Base-by-base conservation (phyloP, 1,140 invertebrate genomes). In the Lineus longissimus region DNA sequence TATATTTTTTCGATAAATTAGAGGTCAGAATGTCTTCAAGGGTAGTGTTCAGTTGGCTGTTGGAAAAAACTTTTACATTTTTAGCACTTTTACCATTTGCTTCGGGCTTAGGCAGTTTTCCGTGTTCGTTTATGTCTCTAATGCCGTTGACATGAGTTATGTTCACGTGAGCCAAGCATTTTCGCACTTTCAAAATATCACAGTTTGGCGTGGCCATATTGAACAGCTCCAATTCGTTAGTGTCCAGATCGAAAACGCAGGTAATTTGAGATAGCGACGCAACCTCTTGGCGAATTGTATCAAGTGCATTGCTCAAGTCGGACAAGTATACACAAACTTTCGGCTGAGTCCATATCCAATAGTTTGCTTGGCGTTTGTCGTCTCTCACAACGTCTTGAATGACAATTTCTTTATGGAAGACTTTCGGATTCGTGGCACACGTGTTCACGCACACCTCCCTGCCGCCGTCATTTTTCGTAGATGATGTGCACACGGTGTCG, bases 111-210 rank as follows among this genome's bases (percentile, higher is more conserved):
- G 6, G 4, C n/a, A 51, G 47, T n/a, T 51, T 51, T 4, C 47
- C 47, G 47, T 51, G 47, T 4, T 4, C n/a, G 25, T 4, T n/a
- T 7, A n/a, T 27, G 47, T 51, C 47, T 51, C 47, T 51, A n/a
- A 6, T 6, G 4, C 47, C 47, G 4, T 51, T n/a, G 6, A 51
- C 47, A 27, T 51, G 47, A n/a, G 47, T 51, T 23, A 51, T 51
- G 25, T 51, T 51, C 47, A 51, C 47, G 47, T 51, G 47, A 51
- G 47, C 47, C n/a, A 51, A 51, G n/a, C 47, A 51, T n/a, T 51
- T 51, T n/a, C 47, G 6, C 9, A 51, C n/a, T n/a, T 7, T n/a
- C 6, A n/a, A 7, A 7, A 9, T 4, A 4, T 51, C 6, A 51
- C 47, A 7, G n/a, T 51, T 51, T 7, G 6, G 47, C n/a, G 47